Base-by-base conservation (phyloP, 2,888 invertebrate species). In the Acanthosepion pharaonis region DNA sequence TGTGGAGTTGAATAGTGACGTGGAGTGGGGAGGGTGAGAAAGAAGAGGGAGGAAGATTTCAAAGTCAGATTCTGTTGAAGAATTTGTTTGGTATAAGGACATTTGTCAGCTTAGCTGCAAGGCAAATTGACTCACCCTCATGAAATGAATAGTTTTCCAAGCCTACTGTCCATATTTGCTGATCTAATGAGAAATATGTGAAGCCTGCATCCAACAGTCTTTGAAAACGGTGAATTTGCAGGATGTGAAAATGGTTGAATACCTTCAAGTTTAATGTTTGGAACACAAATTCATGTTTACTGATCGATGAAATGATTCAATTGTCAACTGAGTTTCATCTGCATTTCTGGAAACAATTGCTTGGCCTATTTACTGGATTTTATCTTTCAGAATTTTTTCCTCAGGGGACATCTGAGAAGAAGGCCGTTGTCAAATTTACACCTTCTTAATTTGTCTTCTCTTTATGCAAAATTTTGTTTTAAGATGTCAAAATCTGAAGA, bases 131-230 rank as follows among this genome's bases (percentile, higher is more conserved):
- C 78, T 78, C 78, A 78, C n/a, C 78, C 78, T 78, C n/a, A 23
- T n/a, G 78, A 78, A 78, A 78, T 78, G 78, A 78, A 78, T 78
- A 78, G 78, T 78, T 78, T n/a, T n/a, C 78, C 78, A 78, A n/a
- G n/a, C 78, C 78, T 33, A 78, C 78, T 33, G 78, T 78, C 78
- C 78, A 33, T 78, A 78, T 78, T 78, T 33, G 78, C 78, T 78
- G 78, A 78, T 78, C 78, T 78, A 78, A 78, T 78, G 78, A 78
- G 78, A n/a, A 78, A 78, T 78, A 78, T n/a, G n/a, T 18, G 33
- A 78, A 33, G 78, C 78, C n/a, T 78, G n/a, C 15, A 78, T 78
- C 15, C n/a, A 33, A 78, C 78, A 78, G 78, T 78, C 78, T 78
- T 78, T 78, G 78, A 78, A 78, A 78, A 78, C 9, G 78, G 78